Evolutionary conservation across 2,797 vertebrate genomes (phyloP).

Genomic region (Peromyscus aztecus): DNA sequence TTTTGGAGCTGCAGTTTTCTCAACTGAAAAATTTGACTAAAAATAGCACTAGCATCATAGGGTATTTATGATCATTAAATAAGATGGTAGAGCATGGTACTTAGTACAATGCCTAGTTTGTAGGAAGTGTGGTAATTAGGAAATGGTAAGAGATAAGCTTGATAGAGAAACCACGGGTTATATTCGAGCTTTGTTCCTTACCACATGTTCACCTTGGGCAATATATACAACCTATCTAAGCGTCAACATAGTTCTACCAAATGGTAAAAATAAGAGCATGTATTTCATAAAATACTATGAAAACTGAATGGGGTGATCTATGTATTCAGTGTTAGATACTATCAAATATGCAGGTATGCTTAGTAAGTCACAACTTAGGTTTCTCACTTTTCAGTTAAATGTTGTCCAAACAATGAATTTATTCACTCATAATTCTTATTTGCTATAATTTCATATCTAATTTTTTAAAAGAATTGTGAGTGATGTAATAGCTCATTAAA

Average conservation of each 20-base stretch:
- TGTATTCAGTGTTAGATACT: not conserved
- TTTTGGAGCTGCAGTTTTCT: slow-evolving; percentile 3
- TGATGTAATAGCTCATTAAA: not conserved
- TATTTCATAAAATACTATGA: not conserved
- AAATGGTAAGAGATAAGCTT: not conserved
- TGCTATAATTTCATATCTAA: not conserved
- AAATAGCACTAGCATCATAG: not conserved
- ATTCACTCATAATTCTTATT: not conserved
- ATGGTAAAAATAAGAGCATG: not conserved
- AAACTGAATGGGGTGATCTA: not conserved
- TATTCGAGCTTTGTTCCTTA: slow-evolving; percentile 15
- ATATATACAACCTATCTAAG: slow-evolving; percentile 6
- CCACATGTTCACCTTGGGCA: not conserved
- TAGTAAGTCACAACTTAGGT: not conserved
- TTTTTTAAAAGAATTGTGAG: not conserved
- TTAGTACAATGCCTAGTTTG: not conserved
- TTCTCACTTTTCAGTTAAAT: not conserved
- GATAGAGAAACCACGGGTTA: not conserved
- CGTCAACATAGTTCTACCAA: not conserved
- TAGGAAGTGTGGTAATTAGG: not conserved
- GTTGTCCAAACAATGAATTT: not conserved
- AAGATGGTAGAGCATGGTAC: not conserved
- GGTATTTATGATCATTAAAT: not conserved
- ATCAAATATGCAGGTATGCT: not conserved
- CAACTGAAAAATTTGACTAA: slow-evolving; percentile 1